Evolutionary conservation across 2,888 invertebrate species (phyloP).

Genomic region (Lepeophtheirus nordmannii): DNA sequence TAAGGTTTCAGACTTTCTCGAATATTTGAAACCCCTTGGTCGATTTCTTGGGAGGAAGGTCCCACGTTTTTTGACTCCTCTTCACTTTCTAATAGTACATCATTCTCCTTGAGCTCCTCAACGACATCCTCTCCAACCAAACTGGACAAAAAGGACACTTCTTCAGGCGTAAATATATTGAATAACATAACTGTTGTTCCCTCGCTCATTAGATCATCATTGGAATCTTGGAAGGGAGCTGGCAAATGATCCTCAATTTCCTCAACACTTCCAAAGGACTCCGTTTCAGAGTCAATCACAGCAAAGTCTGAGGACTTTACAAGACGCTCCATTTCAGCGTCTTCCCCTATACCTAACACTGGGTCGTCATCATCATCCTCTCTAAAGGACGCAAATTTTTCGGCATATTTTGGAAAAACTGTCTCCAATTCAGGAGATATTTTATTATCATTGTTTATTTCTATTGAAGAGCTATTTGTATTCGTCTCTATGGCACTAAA

Average conservation of each 20-base stretch:
- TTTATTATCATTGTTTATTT: neutral
- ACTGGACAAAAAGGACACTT: constrained; percentile 11
- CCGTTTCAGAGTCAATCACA: neutral
- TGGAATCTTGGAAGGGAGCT: neutral
- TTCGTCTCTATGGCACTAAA: constrained; percentile 2
- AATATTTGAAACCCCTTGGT: constrained; percentile 14
- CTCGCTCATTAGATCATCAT: neutral
- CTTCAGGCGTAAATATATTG: constrained; percentile 20
- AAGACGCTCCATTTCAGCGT: neutral
- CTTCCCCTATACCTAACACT: neutral
- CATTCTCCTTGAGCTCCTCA: constrained; percentile 11
- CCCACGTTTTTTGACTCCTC: constrained; percentile 16
- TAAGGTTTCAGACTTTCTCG: constrained; percentile 6
- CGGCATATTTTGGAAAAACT: constrained; percentile 5
- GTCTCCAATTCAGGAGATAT: neutral
- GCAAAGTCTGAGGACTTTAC: neutral
- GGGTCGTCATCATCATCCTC: no score
- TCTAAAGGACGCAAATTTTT: neutral
- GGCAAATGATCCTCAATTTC: neutral
- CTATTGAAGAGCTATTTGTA: neutral
- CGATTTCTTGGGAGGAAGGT: constrained; percentile 19
- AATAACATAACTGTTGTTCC: constrained; percentile 16
- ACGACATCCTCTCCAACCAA: constrained; percentile 19
- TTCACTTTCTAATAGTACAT: neutral
- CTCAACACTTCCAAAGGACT: neutral